phyloP scores from a whole-genome alignment of 2,797 vertebrate genomes.

The Macrochelys suwanniensis region DNA sequence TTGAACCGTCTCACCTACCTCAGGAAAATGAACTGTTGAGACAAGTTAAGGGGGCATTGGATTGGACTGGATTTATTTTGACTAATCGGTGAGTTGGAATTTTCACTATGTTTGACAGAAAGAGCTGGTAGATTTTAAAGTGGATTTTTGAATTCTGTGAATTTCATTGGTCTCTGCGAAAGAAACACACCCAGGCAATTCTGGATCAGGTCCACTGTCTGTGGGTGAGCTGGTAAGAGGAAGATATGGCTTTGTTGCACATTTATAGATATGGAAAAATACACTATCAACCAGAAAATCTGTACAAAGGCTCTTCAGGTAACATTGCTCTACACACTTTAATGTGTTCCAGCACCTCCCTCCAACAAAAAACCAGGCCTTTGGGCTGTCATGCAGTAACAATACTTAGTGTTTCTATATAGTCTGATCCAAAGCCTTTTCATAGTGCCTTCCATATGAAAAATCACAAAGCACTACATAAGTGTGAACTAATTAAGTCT shows the following conservation, averaged over 20 bases:
- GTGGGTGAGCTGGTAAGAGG: not conserved
- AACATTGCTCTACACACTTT: not conserved
- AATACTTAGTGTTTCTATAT: not conserved
- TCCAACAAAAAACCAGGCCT: not conserved
- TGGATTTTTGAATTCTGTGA: not conserved
- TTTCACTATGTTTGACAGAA: not conserved
- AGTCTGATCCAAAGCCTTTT: not conserved
- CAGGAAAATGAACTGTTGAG: not conserved
- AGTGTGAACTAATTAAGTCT: not conserved
- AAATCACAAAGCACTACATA: not conserved
- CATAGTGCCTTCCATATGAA: not conserved
- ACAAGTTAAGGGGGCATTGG: not conserved
- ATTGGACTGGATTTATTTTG: not conserved
- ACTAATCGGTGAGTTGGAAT: not conserved
- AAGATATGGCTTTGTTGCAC: slow-evolving; percentile 11
- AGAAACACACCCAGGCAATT: not conserved
- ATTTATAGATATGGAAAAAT: not conserved
- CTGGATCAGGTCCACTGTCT: not conserved
- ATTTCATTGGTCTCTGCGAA: not conserved
- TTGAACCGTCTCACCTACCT: not conserved
- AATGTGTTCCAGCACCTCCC: not conserved
- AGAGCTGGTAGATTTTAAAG: not conserved
- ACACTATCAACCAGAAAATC: accelerated
- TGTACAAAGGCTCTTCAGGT: not conserved
- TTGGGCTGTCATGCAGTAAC: not conserved